These are phyloP conservation scores for Hapalemur alaotrensis DNA, from an alignment of 2,797 vertebrate species.

Conservation along the genomic window DNA sequence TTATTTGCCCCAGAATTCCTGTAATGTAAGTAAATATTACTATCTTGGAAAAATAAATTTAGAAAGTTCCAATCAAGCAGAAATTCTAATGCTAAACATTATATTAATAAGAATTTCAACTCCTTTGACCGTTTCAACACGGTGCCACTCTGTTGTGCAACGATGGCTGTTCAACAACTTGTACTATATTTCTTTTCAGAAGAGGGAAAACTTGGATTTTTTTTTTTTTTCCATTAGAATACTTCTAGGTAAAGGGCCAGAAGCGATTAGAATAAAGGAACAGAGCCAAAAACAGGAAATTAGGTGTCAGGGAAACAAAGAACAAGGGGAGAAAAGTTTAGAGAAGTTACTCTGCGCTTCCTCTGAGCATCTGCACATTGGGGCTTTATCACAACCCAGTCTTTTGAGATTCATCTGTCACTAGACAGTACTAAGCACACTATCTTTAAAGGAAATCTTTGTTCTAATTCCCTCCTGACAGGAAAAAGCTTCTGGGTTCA, in stretches of 20 bases:
- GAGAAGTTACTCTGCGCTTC: slow-evolving; percentile 51
- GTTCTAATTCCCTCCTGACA: slow-evolving; percentile 70
- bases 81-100: not conserved
- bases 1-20: not conserved
- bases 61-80: not conserved
- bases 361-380: not conserved
- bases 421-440: slow-evolving; percentile 61
- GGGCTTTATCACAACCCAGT: slow-evolving; percentile 39
- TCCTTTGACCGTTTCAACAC: not conserved
- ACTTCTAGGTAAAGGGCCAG: slow-evolving; percentile 1
- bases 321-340: slow-evolving; percentile 56
- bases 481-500: slow-evolving; percentile 71
- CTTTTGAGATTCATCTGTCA: slow-evolving; percentile 69
- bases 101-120: not conserved
- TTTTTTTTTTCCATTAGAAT: not conserved
- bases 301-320: slow-evolving; percentile 44
- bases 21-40: not conserved
- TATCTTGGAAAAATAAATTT: not conserved
- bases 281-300: slow-evolving; percentile 52
- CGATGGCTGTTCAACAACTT: not conserved
- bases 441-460: slow-evolving; percentile 74
- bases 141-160: accelerated
- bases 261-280: slow-evolving; percentile 35
- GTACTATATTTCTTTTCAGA: not conserved
- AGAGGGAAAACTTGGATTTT: not conserved